These are phyloP conservation scores for Kryptolebias ocellatus DNA, from an alignment of 2,797 vertebrate genomes.

Conservation along the genomic window DNA sequence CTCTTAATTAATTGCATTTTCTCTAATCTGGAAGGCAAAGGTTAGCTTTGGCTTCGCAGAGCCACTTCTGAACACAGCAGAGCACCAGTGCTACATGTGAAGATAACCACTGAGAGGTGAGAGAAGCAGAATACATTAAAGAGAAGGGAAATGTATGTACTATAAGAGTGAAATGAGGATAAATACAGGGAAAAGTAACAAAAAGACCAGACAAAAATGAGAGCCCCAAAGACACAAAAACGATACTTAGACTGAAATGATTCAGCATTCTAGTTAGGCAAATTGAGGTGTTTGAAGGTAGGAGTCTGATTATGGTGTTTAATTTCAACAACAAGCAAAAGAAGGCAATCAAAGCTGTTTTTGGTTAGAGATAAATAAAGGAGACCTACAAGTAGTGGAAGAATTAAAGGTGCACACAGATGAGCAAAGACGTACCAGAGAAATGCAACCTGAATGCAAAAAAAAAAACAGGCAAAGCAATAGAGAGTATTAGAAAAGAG, in stretches of 20 bases:
- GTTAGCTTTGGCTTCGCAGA: conserved; percentile 64
- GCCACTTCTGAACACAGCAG: conserved; percentile 56
- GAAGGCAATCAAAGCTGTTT: conserved; percentile 50
- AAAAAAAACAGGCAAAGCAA: conserved; percentile 45
- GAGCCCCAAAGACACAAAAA: conserved; percentile 38
- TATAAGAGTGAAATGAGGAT: conserved; percentile 19
- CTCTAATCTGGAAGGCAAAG: conserved; percentile 62
- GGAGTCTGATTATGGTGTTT: conserved; percentile 62
- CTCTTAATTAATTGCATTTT: conserved; percentile 69
- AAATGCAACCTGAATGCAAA: conserved; percentile 64
- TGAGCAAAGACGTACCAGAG: conserved; percentile 59
- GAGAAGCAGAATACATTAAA: conserved; percentile 23
- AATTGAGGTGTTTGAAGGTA: conserved; percentile 56
- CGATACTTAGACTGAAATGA: conserved; percentile 42
- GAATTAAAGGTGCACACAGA: conserved; percentile 57
- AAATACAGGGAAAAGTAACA: conserved; percentile 11
- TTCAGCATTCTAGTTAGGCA: conserved; percentile 69
- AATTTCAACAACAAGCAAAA: conserved; percentile 58
- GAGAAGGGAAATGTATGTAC: neutral
- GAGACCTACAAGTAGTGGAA: conserved; percentile 58
- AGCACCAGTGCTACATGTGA: conserved; percentile 18
- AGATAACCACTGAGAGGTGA: conserved; percentile 34
- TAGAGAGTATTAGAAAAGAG: conserved; percentile 3
- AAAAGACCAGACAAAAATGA: conserved; percentile 11
- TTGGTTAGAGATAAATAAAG: conserved; percentile 47